These are phyloP conservation scores for Carapus acus DNA, from an alignment of 2,797 vertebrate genomes.

Conservation along the genomic window DNA sequence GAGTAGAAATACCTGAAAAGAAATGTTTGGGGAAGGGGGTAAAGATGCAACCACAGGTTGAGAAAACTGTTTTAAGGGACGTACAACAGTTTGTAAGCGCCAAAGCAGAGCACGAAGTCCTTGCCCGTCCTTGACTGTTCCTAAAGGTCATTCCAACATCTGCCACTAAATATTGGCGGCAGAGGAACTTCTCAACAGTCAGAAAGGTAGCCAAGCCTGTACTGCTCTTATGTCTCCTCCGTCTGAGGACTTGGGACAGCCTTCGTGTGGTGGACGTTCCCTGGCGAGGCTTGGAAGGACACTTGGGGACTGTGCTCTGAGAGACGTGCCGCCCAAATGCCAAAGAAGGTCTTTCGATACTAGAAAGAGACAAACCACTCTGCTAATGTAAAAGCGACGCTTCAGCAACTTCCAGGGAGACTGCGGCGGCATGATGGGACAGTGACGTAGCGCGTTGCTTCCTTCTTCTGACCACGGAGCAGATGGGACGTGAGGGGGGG, in stretches of 20 bases:
- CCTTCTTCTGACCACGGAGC: slow-evolving; percentile 14
- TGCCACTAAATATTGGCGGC: neutral
- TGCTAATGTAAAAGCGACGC: too few species aligned
- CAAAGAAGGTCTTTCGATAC: slow-evolving; percentile 7
- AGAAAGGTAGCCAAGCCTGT: slow-evolving; percentile 1
- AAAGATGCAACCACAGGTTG: too few species aligned
- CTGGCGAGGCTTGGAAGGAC: slow-evolving; percentile 29
- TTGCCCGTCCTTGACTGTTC: neutral
- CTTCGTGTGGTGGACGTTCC: slow-evolving; percentile 6
- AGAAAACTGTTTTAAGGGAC: neutral
- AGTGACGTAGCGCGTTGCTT: too few species aligned
- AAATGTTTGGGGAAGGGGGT: slow-evolving; percentile 1
- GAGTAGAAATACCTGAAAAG: neutral
- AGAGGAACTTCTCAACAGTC: neutral
- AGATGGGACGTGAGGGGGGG: neutral
- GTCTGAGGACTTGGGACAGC: slow-evolving; percentile 1
- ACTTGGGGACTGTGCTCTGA: slow-evolving; percentile 34
- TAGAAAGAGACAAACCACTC: neutral
- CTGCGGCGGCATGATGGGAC: too few species aligned
- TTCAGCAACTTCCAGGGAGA: neutral
- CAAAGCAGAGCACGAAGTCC: too few species aligned
- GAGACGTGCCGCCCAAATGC: slow-evolving; percentile 4
- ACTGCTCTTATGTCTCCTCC: neutral
- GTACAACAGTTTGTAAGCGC: neutral
- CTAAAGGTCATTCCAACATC: neutral